These are phyloP conservation scores for Spinus pinus DNA, from an alignment of 2,797 vertebrate genomes.

Conservation along the genomic window DNA sequence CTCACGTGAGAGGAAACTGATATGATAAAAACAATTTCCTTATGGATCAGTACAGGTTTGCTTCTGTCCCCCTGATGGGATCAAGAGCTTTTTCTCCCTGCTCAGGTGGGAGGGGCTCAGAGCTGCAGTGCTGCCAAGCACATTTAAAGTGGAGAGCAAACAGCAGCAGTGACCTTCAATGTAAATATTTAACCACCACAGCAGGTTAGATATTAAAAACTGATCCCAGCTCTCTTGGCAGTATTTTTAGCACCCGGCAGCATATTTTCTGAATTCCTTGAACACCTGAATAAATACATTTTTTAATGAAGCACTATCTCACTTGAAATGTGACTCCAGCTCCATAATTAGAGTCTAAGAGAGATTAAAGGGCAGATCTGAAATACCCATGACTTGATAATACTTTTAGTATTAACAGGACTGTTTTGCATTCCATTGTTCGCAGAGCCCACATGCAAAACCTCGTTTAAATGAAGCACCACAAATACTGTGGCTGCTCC, in stretches of 20 bases:
- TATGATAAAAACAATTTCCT: not conserved
- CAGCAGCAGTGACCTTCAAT: constrained; percentile 9
- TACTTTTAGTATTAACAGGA: not conserved
- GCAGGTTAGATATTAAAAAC: constrained; percentile 20
- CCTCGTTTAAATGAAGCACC: not conserved
- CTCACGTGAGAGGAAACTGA: accelerated
- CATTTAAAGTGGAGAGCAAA: not conserved
- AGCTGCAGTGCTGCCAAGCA: not conserved
- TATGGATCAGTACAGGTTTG: not conserved
- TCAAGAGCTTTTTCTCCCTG: not conserved
- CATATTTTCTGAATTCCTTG: not conserved
- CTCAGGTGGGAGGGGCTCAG: accelerated
- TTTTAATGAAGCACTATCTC: not conserved
- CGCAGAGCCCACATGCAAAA: not conserved
- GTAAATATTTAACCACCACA: constrained; percentile 23
- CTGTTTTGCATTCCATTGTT: not conserved
- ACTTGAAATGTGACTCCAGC: not conserved
- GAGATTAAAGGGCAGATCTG: not conserved
- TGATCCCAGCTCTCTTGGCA: not conserved
- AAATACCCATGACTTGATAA: not conserved
- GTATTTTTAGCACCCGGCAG: not conserved
- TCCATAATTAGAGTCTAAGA: not conserved
- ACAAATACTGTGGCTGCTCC: not conserved
- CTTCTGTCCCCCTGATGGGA: not conserved
- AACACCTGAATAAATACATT: constrained; percentile 8